Base-by-base conservation (phyloP, 2,113 vertebrate species). In the Engystomops pustulosus region DNA sequence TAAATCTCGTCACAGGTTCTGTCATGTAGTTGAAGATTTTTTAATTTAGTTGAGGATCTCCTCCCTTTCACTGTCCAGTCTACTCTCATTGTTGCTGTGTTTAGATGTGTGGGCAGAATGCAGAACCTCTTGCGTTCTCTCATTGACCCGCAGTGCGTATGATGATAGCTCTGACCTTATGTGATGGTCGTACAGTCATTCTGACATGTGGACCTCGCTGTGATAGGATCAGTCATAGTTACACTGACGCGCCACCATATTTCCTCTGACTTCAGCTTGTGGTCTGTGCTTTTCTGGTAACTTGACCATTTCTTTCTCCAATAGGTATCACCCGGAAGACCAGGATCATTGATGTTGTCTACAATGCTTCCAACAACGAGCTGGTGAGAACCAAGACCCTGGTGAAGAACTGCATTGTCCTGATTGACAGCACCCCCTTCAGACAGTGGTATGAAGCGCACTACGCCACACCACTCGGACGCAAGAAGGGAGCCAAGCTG, bases 291-390 rank as follows among this genome's bases (percentile, higher is more conserved):
- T 45, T 45, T 7, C 5, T 0, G 12, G 12, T 45, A 6, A 47
- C 8, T 3, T 18, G 3, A 14, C 8, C 14, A 60, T 18, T 51
- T 25, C 6, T 25, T 45, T 8, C 25, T 44, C 18, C 86, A 68
- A 51, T 88, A 99, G 98, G 98, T 90, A 98, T 98, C 90, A 99
- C 98, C 74, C 95, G 98, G 3, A 99, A 99, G 89, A 98, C 98
- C 82, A 97, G 98, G 81, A 97, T 99, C 86, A 99, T 99, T 0
- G 98, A 99, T 34, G 98, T 99, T 0, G 97, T 99, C 86, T 99
- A 99, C 93, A 99, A 99, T 0, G 98, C 98, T 12, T 99, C 98
- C 80, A 99, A 99, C 94, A 99, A 99, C 0, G 98, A 99, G 86
- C 92, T 99, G 91, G 98, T 99, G 88, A 93, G 98, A 89, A 99